These are phyloP conservation scores for Melieria omissa DNA, from an alignment of 2,888 invertebrate species.

Conservation along the genomic window DNA sequence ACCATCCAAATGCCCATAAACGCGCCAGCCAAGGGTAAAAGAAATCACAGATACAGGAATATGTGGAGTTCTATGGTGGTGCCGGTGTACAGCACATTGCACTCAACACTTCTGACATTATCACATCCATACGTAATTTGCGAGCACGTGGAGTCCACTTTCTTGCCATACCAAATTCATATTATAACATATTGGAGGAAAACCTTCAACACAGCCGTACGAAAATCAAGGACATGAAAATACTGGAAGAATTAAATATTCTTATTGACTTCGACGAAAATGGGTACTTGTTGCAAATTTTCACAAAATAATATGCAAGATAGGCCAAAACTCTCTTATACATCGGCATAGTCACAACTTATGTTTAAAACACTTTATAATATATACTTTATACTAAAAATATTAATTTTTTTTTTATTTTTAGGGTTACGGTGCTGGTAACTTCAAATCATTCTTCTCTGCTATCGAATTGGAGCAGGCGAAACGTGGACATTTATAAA, in stretches of 20 bases:
- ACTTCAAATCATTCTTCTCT: slow-evolving; percentile 97
- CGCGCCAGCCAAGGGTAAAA: slow-evolving; percentile 95
- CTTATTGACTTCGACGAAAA: slow-evolving; percentile 97
- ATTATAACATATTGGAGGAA: slow-evolving; percentile 86
- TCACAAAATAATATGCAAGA: slow-evolving; percentile 96
- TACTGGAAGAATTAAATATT: slow-evolving; percentile 87
- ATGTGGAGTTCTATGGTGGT: slow-evolving; percentile 97
- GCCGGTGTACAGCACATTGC: slow-evolving; percentile 99
- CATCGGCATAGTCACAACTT: slow-evolving; percentile 94
- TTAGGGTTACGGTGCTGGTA: no score
- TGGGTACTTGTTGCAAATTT: slow-evolving; percentile 97
- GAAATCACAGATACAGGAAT: slow-evolving; percentile 98
- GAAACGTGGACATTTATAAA: slow-evolving; percentile 89
- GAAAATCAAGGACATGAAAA: slow-evolving; percentile 82
- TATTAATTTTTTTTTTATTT: no score
- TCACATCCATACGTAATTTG: slow-evolving; percentile 82
- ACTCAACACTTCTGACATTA: slow-evolving; percentile 93
- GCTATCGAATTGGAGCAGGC: slow-evolving; percentile 96
- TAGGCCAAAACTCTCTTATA: slow-evolving; percentile 96
- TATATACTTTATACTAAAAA: no score
- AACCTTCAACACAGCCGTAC: slow-evolving; percentile 81
- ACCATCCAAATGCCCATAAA: slow-evolving; percentile 96
- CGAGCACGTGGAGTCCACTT: slow-evolving; percentile 89
- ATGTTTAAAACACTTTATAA: slow-evolving; percentile 42
- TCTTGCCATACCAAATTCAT: slow-evolving; percentile 87